Evolutionary conservation across 1,140 invertebrate species (phyloP), one percentile per base, ranked within the genome.

Genomic region (Leptinotarsa undecemlineata): DNA sequence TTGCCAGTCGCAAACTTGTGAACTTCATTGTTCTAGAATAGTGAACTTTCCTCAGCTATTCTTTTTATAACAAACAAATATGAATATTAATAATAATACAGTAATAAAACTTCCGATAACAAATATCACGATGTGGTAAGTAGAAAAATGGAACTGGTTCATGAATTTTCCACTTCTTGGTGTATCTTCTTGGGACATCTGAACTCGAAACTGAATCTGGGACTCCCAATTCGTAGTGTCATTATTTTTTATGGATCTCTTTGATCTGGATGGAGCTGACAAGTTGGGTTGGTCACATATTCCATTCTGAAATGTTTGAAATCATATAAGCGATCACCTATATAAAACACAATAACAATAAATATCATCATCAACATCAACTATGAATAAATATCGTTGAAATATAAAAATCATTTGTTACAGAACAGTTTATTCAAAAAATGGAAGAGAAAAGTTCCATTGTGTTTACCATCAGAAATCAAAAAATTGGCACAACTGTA

Each of bases 221-320:
- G 64, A 67, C 15, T 67, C 21, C 64, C 64, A 67, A 13, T 67
- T 42, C 8, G 23, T 67, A 42, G 64, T 67, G 23, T 17, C 64
- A 17, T 67, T 67, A 21, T 21, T 42, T 23, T 42, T 23, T 15
- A 15, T 23, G 19, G 15, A 23, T 17, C 64, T 26, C 15, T 26
- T 67, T 6, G 26, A 23, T 26, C 64, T 21, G 20, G 42, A 13
- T 33, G 64, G 21, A n/a, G 64, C 19, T 42, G 21, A 17, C 5
- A 42, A 67, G 21, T 26, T 21, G 21, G n/a, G 19, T 21, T 67
- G 19, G 42, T 42, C 42, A 67, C 64, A 67, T 33, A 42, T 15
- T 21, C 64, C 64, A 26, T 67, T 67, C 64, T 67, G 64, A 3
- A 67, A 26, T 26, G 15, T 14, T 21, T 14, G 3, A 63, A 63